Evolutionary conservation across 1,140 invertebrate species (phyloP).

Genomic region (Antheraea mylitta): DNA sequence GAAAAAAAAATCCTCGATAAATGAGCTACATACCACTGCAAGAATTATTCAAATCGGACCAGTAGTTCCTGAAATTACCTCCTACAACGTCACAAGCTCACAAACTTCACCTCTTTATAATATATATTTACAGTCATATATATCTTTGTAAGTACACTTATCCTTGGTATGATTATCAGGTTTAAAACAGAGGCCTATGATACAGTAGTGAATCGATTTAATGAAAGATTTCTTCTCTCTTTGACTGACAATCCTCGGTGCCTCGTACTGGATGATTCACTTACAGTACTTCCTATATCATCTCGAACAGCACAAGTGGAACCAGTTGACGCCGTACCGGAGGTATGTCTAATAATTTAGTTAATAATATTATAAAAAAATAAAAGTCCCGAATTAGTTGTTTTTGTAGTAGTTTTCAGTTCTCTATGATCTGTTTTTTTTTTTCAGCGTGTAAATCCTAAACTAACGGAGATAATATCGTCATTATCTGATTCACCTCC

Average conservation of each 20-base stretch:
- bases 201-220: conserved; percentile 96
- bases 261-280: conserved; percentile 95
- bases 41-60: too few species aligned
- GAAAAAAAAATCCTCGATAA: too few species aligned
- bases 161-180: conserved; percentile 32
- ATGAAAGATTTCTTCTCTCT: conserved; percentile 97
- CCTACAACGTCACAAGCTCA: too few species aligned
- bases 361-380: not conserved
- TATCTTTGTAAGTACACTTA: not conserved
- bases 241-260: conserved; percentile 93
- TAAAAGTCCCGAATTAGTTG: too few species aligned
- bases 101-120: too few species aligned
- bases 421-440: too few species aligned
- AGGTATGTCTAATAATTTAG: conserved; percentile 52
- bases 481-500: conserved; percentile 92
- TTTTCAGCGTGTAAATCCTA: conserved; percentile 65
- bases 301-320: conserved; percentile 91
- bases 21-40: too few species aligned
- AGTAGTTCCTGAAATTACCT: too few species aligned
- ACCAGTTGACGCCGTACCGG: conserved; percentile 80
- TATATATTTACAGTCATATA: too few species aligned
- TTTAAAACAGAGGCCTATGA: conserved; percentile 96
- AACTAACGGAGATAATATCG: conserved; percentile 62
- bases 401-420: too few species aligned
- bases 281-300: conserved; percentile 95